phyloP scores from a whole-genome alignment of 2,113 vertebrate genomes.

The human region DNA sequence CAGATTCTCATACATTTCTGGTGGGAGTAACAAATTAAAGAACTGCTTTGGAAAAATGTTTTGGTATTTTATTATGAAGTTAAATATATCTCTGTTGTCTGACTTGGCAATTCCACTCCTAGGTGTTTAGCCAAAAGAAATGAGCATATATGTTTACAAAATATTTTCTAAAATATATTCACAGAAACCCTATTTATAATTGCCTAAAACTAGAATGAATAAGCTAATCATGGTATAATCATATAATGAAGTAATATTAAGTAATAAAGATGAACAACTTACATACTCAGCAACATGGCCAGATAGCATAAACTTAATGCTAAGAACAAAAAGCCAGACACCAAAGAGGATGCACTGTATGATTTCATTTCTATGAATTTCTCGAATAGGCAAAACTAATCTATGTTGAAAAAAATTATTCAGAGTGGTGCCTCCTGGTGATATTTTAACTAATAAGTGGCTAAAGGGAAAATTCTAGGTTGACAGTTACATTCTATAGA shows the following conservation, averaged over 20 bases:
- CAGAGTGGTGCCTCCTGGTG: neutral
- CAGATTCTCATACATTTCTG: neutral
- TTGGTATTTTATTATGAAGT: neutral
- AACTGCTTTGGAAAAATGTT: neutral
- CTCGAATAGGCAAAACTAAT: neutral
- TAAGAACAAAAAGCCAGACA: neutral
- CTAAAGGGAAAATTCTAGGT: neutral
- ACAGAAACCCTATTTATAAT: neutral
- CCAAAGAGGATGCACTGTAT: neutral
- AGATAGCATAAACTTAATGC: neutral
- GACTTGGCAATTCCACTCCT: neutral
- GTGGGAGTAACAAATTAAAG: neutral
- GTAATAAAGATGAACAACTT: neutral
- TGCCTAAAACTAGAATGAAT: neutral
- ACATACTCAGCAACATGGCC: neutral
- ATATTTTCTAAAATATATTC: neutral
- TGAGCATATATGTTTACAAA: neutral
- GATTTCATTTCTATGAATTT: neutral
- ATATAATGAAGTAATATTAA: neutral
- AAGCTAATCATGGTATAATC: neutral
- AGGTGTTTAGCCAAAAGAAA: neutral
- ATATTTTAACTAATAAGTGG: neutral
- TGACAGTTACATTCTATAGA: neutral
- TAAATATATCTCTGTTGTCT: neutral
- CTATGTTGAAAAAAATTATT: neutral